Conservation (phyloP, 2,888 invertebrate species). For the Drosophila mettleri region DNA sequence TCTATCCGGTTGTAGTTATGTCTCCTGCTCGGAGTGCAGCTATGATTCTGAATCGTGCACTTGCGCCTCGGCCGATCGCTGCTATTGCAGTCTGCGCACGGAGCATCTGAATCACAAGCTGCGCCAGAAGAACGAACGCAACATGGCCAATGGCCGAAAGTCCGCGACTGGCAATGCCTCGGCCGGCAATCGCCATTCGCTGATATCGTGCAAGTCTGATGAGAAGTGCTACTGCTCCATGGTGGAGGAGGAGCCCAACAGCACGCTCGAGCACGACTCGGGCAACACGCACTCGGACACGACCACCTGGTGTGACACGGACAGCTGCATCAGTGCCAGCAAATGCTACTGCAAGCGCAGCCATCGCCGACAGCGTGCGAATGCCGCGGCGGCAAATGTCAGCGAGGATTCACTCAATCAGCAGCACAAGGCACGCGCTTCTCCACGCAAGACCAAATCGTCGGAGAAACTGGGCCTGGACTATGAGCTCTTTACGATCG, state of each 20-base stretch:
- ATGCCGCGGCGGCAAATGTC: conserved; percentile 38
- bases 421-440: conserved; percentile 60
- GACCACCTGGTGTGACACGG: conserved; percentile 90
- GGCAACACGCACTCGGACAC: conserved; percentile 84
- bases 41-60: conserved; percentile 94
- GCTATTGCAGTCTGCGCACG: conserved; percentile 90
- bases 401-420: conserved; percentile 79
- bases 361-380: conserved; percentile 52
- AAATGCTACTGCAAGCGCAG: conserved; percentile 91
- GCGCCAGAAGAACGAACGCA: conserved; percentile 76
- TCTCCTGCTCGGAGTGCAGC: conserved; percentile 94
- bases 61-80: conserved; percentile 91
- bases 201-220: conserved; percentile 85
- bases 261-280: conserved; percentile 84
- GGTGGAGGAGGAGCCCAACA: conserved; percentile 84
- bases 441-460: conserved; percentile 80
- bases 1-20: conserved; percentile 86
- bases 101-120: conserved; percentile 72
- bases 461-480: conserved; percentile 90
- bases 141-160: conserved; percentile 53
- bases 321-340: conserved; percentile 94
- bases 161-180: conserved; percentile 44
- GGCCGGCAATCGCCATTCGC: conserved; percentile 78
- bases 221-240: conserved; percentile 89
- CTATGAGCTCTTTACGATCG: conserved; percentile 89